These are phyloP conservation scores for Pentamera pediparva DNA, from an alignment of 53 echinoderm and acorn worm species.

Conservation along the genomic window DNA sequence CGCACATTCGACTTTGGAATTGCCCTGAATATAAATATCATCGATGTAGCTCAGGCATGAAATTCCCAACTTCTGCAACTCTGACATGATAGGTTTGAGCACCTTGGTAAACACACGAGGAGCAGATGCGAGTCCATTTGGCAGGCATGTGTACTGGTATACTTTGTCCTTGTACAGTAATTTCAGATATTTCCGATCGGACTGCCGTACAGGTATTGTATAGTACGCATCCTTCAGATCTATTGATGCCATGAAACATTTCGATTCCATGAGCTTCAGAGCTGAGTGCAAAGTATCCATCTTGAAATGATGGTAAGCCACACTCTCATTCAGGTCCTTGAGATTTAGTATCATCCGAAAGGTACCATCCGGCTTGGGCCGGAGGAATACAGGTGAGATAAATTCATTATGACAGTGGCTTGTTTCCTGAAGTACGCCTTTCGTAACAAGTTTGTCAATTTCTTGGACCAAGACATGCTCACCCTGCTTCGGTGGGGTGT, in stretches of 20 bases:
- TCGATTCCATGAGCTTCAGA: neutral
- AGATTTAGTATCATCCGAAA: slow-evolving; percentile 48
- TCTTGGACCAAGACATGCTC: neutral
- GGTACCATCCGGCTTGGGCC: slow-evolving; percentile 21
- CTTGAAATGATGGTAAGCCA: slow-evolving; percentile 36
- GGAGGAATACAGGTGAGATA: slow-evolving; percentile 1
- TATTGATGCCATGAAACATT: slow-evolving; percentile 44
- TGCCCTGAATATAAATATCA: slow-evolving; percentile 6
- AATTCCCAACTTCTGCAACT: neutral
- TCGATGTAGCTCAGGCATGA: slow-evolving; percentile 22
- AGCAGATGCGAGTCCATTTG: slow-evolving; percentile 28
- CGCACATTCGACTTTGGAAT: neutral
- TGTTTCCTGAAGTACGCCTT: slow-evolving; percentile 6
- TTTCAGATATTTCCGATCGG: slow-evolving; percentile 29
- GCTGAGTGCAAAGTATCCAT: slow-evolving; percentile 43
- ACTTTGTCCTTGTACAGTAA: slow-evolving; percentile 12
- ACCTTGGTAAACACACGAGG: slow-evolving; percentile 47
- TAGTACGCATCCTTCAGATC: slow-evolving; percentile 50
- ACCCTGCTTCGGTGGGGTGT: neutral
- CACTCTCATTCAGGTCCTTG: neutral
- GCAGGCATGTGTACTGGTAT: slow-evolving; percentile 39
- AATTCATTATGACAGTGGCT: neutral
- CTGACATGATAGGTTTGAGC: slow-evolving; percentile 30
- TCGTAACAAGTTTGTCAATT: neutral
- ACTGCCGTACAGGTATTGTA: slow-evolving; percentile 23